Evolutionary conservation across 1,140 invertebrate genomes (phyloP), one percentile per base, ranked within the genome.

Genomic region (Panulirus ornatus): DNA sequence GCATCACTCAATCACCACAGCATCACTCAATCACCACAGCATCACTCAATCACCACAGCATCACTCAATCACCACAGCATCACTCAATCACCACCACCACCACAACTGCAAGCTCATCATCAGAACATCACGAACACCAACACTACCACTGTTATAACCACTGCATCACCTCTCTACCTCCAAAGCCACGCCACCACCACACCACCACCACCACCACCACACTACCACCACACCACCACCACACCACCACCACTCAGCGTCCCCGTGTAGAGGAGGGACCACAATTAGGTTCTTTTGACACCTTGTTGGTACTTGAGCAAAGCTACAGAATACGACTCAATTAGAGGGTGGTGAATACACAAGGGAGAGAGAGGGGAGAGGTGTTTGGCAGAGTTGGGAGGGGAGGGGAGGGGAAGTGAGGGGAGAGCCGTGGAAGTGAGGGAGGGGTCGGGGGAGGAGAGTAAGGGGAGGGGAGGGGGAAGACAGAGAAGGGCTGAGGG

Each of bases 231-330:
- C 75, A 78, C 40, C 70, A 34, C 36, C 5, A 47, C 44, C 44
- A n/a, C 44, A 47, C 44, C 5, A 47, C 44, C 14, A 47, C 44
- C 44, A 47, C 44, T 47, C 44, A 47, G 44, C 58, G 58, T 27
- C 75, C 84, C 73, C 70, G 30, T 47, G 16, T 38, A 27, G 54
- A 19, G 36, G 63, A 36, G 73, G 51, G 3, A 44, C 47, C 85
- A 51, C 85, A 88, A 88, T 88, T 88, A 81, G 85, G 71, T 27
- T 66, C 85, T 88, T 88, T 88, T 88, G 85, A 88, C 85, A 88
- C 85, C 75, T 70, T 81, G 85, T 88, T 79, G 75, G 85, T 79
- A 79, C 85, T 88, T 88, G 85, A 88, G 85, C 22, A 81, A 71
- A 79, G 76, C 75, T 63, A 47, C 51, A 78, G 85, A 88, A 88